A percentile compares a stretch with the other conserved stretches of the same genome.
phyloP scores from a whole-genome alignment of 2,888 invertebrate species.

The Lysandra bellargus region DNA sequence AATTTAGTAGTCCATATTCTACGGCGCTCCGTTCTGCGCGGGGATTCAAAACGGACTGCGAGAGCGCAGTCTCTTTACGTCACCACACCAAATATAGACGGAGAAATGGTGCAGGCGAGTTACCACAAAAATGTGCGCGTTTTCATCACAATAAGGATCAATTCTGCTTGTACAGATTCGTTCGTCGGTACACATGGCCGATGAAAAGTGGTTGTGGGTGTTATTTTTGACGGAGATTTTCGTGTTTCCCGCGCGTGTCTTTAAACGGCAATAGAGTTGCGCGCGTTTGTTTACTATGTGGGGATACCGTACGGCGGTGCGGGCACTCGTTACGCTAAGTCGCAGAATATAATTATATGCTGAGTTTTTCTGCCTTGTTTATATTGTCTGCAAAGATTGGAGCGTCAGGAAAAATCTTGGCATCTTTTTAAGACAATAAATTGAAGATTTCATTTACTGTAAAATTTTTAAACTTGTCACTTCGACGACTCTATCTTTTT shows the following conservation, averaged over 20 bases:
- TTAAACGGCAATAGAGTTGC: constrained; percentile 71
- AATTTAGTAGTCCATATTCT: constrained; percentile 37
- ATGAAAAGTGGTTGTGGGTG: constrained; percentile 67
- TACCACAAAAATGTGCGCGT: constrained; percentile 41
- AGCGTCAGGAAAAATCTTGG: neutral
- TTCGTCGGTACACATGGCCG: constrained; percentile 48
- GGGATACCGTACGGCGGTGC: constrained; percentile 23
- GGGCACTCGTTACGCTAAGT: neutral
- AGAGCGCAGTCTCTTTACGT: constrained; percentile 61
- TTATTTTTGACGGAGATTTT: constrained; percentile 76
- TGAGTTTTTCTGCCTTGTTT: neutral
- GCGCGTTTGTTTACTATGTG: constrained; percentile 61
- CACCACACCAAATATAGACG: constrained; percentile 69
- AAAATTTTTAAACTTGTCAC: neutral
- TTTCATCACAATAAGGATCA: constrained; percentile 42
- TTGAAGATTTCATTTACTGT: neutral
- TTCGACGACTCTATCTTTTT: neutral
- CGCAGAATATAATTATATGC: too few relatives aligned
- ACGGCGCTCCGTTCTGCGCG: constrained; percentile 62
- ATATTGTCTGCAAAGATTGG: neutral
- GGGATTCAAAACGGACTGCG: constrained; percentile 68
- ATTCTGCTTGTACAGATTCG: constrained; percentile 41
- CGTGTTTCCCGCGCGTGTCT: constrained; percentile 71
- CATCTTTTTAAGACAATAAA: neutral
- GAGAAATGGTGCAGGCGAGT: constrained; percentile 47